Evolutionary conservation across 2,113 vertebrate species (phyloP).

Genomic region (Taxidea taxus): DNA sequence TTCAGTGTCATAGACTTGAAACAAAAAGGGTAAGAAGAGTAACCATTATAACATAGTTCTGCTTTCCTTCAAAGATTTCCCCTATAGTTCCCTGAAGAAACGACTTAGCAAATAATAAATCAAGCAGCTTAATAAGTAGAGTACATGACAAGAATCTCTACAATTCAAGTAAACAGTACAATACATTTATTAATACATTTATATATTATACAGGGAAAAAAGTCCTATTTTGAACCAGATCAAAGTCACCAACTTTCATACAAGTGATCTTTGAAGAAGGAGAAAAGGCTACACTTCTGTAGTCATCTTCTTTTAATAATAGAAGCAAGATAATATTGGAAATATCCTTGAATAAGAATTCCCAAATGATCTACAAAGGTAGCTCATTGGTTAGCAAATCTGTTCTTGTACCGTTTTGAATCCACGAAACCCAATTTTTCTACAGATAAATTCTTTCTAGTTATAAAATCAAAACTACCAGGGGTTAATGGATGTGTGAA

Average conservation of each 20-base stretch:
- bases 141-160: not conserved
- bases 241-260: not conserved
- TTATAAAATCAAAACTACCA: not conserved
- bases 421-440: not conserved
- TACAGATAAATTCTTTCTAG: not conserved
- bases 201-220: too few species aligned
- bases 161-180: constrained; percentile 12
- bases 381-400: constrained; percentile 26
- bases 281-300: not conserved
- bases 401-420: not conserved
- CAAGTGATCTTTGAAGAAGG: constrained; percentile 14
- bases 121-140: not conserved
- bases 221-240: not conserved
- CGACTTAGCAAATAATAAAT: not conserved
- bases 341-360: not conserved
- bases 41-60: not conserved
- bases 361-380: constrained; percentile 5
- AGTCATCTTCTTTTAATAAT: constrained; percentile 4
- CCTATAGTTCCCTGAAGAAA: not conserved
- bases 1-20: constrained; percentile 99
- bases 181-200: not conserved
- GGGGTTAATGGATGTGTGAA: not conserved
- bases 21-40: constrained; percentile 2
- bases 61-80: not conserved
- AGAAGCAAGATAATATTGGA: constrained; percentile 25